Evolutionary conservation across 2,113 vertebrate species (phyloP), one percentile per base, ranked within the genome.

Genomic region (Plecturocebus donacophilus): DNA sequence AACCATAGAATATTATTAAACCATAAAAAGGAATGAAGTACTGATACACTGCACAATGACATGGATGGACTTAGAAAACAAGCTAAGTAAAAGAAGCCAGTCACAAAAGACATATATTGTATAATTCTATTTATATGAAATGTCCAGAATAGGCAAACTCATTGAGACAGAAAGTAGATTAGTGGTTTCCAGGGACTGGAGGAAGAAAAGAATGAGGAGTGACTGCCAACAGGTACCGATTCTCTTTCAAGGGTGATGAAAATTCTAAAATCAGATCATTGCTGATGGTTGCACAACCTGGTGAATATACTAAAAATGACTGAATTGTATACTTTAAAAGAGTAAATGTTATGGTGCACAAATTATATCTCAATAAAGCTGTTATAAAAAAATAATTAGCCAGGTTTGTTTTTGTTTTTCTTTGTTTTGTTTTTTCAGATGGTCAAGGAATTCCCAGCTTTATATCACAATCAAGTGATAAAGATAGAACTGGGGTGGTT

Each of bases 401-500:
- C 38, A 45, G 81, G 40, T 32, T 73, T 82, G n/a, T 64, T 76
- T 17, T 47, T 61, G 21, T 75, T 93, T 35, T 70, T 79, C 14
- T 87, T 52, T 90, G 87, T 90, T 89, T 64, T 88, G 75, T 30
- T 87, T 92, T 79, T 83, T 35, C 68, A 88, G 76, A 61, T 91
- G 35, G 49, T 88, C 64, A 88, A 75, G 73, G 94, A 88, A 58
- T 93, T 85, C 88, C 66, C 70, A 86, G 68, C 47, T 70, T 91
- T 87, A 88, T 79, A 23, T 90, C 58, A 81, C 45, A 95, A 49
- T 84, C 89, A 96, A 92, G 68, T 96, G 82, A 61, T 75, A 92
- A 83, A 94, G 84, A 94, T 86, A 71, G 90, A 94, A 85, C 66
- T 76, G 23, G 84, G 56, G 42, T 87, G 13, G 40, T 52, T 52